Base-by-base conservation (phyloP, 2,797 vertebrate genomes). In the Pseudochromis fuscus region DNA sequence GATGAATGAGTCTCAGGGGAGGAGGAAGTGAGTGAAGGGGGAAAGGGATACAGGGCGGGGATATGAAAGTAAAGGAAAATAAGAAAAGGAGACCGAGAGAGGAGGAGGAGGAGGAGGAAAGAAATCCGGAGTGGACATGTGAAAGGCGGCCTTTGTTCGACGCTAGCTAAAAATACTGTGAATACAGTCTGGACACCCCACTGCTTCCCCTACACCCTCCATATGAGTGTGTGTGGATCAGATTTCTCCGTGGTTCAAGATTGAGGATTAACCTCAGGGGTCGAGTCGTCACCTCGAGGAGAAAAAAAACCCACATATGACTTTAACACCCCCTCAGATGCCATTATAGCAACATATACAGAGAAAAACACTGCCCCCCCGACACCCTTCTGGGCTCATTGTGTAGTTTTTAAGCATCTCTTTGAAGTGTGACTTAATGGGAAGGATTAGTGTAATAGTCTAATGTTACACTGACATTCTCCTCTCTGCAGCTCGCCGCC, bases 141-240 rank as follows among this genome's bases (percentile, higher is more conserved):
- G 84, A 92, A 91, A 89, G 85, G 68, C 49, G 13, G 58, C 53
- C 88, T 92, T 88, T 91, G 89, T 91, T 63, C 75, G 72, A 70
- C 13, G n/a, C 24, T 78, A 82, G 77, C 73, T 85, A 86, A 85
- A 89, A 91, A 88, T 88, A 91, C 72, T 21, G 62, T 15, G 40
- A 71, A 86, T 60, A 65, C 62, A n/a, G 81, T 80, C 77, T 86
- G 83, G 83, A 78, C 56, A 63, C 63, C 79, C 59, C 4, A 7
- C 59, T 45, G 72, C 85, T 83, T 83, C 82, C 82, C 81, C 27
- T 27, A 12, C 52, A 27, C 37, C 31, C 67, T n/a, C 44, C 35
- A 18, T 2, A 13, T 9, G 59, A 30, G 37, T 53, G 35, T 63
- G 61, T 63, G 66, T 33, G 67, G 75, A 83, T 91, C 83, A 53